phyloP scores from a whole-genome alignment of 1,140 invertebrate genomes.

The Chlorops oryzae region DNA sequence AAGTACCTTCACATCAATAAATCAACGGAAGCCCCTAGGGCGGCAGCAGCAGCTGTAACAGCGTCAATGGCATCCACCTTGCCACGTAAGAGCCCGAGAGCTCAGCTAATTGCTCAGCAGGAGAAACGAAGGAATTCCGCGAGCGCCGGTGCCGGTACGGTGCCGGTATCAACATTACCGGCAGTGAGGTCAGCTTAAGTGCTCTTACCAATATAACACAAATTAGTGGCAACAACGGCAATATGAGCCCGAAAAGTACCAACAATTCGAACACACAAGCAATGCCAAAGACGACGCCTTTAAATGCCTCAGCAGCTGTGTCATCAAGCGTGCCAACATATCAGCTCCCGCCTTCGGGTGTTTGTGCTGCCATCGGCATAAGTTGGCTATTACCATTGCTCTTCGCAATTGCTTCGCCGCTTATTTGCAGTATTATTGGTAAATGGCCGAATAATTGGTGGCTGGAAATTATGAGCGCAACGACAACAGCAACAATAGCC shows the following conservation, averaged over 20 bases:
- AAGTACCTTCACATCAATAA: slow-evolving; percentile 40
- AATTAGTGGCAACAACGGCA: slow-evolving; percentile 20
- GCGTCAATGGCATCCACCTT: not conserved
- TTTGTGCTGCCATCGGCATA: slow-evolving; percentile 44
- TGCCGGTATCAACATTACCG: not conserved
- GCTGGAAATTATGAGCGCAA: slow-evolving; percentile 30
- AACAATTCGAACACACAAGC: slow-evolving; percentile 4
- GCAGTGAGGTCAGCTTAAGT: slow-evolving; percentile 14
- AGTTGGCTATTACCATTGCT: slow-evolving; percentile 45
- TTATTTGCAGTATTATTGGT: slow-evolving; percentile 47
- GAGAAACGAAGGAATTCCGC: slow-evolving; percentile 19
- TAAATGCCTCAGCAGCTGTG: not conserved
- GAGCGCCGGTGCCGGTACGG: not conserved
- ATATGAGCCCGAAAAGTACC: not conserved
- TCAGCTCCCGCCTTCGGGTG: slow-evolving; percentile 24
- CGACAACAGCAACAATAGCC: slow-evolving; percentile 2
- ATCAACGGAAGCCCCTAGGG: no score
- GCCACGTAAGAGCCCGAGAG: not conserved
- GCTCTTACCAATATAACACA: slow-evolving; percentile 32
- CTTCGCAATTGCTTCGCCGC: slow-evolving; percentile 40
- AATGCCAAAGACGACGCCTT: no score
- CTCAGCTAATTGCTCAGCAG: not conserved
- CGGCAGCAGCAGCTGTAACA: slow-evolving; percentile 18
- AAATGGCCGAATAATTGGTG: slow-evolving; percentile 46
- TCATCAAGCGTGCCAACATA: not conserved